Base-by-base conservation (phyloP, 2,113 vertebrate genomes). In the Morone chrysops region DNA sequence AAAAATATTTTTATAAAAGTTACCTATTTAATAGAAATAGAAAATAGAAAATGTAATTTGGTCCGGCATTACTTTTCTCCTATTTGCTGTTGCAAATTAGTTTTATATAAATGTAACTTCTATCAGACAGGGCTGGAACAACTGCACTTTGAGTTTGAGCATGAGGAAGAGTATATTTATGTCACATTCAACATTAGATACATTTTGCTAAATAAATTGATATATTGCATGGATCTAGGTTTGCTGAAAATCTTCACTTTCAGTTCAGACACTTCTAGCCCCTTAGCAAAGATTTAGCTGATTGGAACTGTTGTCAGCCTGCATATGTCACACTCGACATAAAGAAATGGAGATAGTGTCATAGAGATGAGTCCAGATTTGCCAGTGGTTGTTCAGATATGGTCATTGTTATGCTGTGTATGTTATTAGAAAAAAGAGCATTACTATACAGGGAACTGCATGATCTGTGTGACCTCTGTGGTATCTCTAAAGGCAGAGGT, bases 401-500 rank as follows among this genome's bases (percentile, higher is more conserved):
- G 6, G 14, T 56, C 41, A 72, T 83, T 81, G 22, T 70, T 71
- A 75, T 83, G 38, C 77, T 61, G 74, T 59, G 47, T 43, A 6
- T 22, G 40, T 62, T 31, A 17, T 45, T 48, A 11, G 47, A 17
- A 38, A 22, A 41, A 41, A 76, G 62, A 68, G 11, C 22, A 12
- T 51, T 2, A 51, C 14, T 51, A 41, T 78, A 25, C 56, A 84
- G 78, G 31, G 53, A 70, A 7, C 8, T 22, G 67, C 54, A 5
- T 60, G 81, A 84, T 59, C 75, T 60, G 53, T 4, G 10, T 63
- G 65, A 74, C 74, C 80, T 66, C 84, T 12, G 47, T 41, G 54
- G 38, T 36, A 1, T 76, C 82, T 57, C 60, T 20, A 17, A 61
- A 87, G 83, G 84, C 56, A 22, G 67, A 61, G 63, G 88, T 84